These are phyloP conservation scores for Rousettus madagascariensis DNA, from an alignment of 2,797 vertebrate species.

Conservation along the genomic window DNA sequence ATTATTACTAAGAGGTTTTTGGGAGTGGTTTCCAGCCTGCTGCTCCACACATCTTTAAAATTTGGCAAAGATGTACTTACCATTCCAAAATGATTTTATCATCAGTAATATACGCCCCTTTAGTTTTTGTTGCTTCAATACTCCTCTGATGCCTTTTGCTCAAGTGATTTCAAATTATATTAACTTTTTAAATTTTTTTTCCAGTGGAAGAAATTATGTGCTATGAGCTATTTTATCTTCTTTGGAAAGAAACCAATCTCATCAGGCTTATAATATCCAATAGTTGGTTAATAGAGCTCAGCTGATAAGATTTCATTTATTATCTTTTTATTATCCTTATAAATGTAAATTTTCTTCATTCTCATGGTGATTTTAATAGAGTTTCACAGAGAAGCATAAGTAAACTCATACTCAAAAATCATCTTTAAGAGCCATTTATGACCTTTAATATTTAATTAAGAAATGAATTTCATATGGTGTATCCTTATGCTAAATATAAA, in stretches of 20 bases:
- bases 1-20: neutral
- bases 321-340: neutral
- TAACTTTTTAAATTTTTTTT: neutral
- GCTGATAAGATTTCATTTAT: neutral
- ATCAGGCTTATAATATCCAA: neutral
- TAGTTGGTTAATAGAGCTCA: neutral
- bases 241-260: neutral
- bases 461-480: neutral
- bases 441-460: conserved; percentile 16
- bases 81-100: neutral
- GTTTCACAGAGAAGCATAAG: neutral
- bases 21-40: neutral
- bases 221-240: neutral
- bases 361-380: neutral
- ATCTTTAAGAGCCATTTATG: neutral
- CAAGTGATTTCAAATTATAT: neutral
- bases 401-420: neutral
- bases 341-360: neutral
- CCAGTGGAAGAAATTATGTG: neutral
- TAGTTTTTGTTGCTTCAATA: neutral
- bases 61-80: neutral
- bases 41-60: neutral
- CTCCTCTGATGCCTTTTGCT: neutral
- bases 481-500: neutral
- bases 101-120: neutral